Evolutionary conservation across 2,888 invertebrate species (phyloP).

Genomic region (Drosophila subsilvestris): DNA sequence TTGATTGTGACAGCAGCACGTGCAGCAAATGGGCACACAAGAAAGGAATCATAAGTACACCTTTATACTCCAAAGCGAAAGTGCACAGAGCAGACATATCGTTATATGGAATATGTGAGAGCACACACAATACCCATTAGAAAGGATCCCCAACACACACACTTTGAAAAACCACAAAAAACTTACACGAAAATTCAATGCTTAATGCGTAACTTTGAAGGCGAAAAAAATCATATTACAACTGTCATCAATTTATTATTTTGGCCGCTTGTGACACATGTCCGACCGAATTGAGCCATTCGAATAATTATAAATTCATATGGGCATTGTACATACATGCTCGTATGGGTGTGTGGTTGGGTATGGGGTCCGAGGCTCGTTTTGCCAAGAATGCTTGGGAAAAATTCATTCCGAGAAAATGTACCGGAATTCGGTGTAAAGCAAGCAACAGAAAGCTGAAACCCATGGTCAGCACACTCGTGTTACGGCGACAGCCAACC

Average conservation of each 20-base stretch:
- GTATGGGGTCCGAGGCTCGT: constrained; percentile 2
- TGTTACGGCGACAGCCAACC: constrained; percentile 57
- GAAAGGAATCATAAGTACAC: constrained; percentile 42
- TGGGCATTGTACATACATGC: constrained; percentile 2
- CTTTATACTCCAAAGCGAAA: constrained; percentile 13
- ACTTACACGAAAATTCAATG: constrained; percentile 23
- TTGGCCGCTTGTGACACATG: constrained; percentile 34
- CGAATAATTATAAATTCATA: constrained; percentile 26
- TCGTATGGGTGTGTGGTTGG: neutral
- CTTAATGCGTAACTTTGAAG: neutral
- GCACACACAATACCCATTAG: constrained; percentile 29
- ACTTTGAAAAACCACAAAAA: constrained; percentile 34
- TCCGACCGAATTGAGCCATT: constrained; percentile 25
- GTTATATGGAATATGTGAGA: constrained; percentile 25
- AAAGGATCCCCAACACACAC: constrained; percentile 24
- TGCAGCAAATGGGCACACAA: constrained; percentile 77
- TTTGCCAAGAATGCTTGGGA: constrained; percentile 74
- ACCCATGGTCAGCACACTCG: constrained; percentile 47
- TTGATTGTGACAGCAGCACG: constrained; percentile 82
- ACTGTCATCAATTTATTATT: constrained; percentile 27
- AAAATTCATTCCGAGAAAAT: constrained; percentile 82
- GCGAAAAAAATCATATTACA: constrained; percentile 51
- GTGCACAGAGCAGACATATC: neutral
- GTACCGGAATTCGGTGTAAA: constrained; percentile 82
- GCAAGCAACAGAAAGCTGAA: constrained; percentile 63